Evolutionary conservation across 2,888 invertebrate species (phyloP).

Genomic region (Thera obeliscata): DNA sequence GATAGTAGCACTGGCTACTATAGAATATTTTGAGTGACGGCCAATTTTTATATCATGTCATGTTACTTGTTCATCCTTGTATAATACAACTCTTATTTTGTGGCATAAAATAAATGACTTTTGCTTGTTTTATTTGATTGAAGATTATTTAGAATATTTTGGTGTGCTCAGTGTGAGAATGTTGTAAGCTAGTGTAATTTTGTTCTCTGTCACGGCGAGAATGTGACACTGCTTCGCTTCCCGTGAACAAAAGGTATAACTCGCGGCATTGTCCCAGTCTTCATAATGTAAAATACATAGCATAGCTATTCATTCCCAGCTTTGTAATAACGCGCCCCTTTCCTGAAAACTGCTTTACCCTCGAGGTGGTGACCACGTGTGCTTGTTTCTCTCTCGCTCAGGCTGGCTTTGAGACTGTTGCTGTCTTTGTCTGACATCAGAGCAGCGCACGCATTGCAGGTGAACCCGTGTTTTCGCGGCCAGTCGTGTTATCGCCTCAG

Average conservation of each 20-base stretch:
- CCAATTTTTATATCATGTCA: too few relatives aligned
- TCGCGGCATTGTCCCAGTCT: constrained; percentile 64
- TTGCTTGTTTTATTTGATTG: too few relatives aligned
- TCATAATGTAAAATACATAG: constrained; percentile 70
- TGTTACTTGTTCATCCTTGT: too few relatives aligned
- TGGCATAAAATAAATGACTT: too few relatives aligned
- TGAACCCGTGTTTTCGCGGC: constrained; percentile 51
- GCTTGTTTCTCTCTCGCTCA: constrained; percentile 56
- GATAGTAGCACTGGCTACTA: too few relatives aligned
- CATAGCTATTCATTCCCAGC: constrained; percentile 72
- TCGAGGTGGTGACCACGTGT: constrained; percentile 75
- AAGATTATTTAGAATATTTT: neutral
- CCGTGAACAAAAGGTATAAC: constrained; percentile 66
- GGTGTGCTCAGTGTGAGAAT: neutral
- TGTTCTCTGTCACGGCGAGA: constrained; percentile 42
- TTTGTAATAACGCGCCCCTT: constrained; percentile 73
- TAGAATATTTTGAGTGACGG: too few relatives aligned
- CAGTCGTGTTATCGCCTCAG: constrained; percentile 68
- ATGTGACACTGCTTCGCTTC: constrained; percentile 58
- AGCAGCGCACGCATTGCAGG: constrained; percentile 83
- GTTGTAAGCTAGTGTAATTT: neutral
- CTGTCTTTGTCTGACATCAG: constrained; percentile 58
- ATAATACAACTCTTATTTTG: too few relatives aligned
- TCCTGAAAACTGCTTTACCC: constrained; percentile 73
- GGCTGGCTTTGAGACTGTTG: constrained; percentile 34